A percentile compares a stretch with the other conserved stretches of the same genome.
Conservation (phyloP, 2,888 invertebrate genomes). For the Sisyra nigra region DNA sequence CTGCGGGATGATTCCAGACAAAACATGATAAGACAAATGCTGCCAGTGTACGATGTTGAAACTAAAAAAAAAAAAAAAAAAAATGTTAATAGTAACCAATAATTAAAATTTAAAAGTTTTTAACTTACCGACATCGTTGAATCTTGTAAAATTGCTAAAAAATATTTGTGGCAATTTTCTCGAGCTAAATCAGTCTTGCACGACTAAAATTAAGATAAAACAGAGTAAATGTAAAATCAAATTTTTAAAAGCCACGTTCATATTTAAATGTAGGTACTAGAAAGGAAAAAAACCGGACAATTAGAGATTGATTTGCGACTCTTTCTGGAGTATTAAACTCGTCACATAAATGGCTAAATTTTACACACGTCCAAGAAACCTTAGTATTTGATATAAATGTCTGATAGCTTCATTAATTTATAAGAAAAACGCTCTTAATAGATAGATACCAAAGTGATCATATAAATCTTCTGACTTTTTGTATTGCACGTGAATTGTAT, state of each 20-base stretch:
- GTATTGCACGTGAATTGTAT: too few relatives aligned
- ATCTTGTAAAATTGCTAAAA: constrained; percentile 83
- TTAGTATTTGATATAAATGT: too few relatives aligned
- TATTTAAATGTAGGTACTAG: too few relatives aligned
- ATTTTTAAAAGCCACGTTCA: constrained; percentile 7
- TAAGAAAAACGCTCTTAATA: too few relatives aligned
- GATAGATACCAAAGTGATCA: too few relatives aligned
- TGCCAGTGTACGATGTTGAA: constrained; percentile 79
- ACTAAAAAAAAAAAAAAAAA: constrained; percentile 26
- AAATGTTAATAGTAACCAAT: neutral
- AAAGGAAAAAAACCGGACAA: too few relatives aligned
- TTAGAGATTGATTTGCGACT: too few relatives aligned
- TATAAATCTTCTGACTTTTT: too few relatives aligned
- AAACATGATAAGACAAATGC: constrained; percentile 91
- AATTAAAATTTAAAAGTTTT: neutral
- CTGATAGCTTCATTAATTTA: too few relatives aligned
- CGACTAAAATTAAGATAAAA: constrained; percentile 38
- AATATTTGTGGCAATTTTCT: constrained; percentile 88
- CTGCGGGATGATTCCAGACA: constrained; percentile 74
- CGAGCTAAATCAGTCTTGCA: constrained; percentile 91
- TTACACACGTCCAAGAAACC: too few relatives aligned
- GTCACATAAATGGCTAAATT: too few relatives aligned
- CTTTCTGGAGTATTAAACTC: too few relatives aligned
- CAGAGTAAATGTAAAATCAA: constrained; percentile 2
- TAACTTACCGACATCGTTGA: constrained; percentile 57